Evolutionary conservation across 2,888 invertebrate genomes (phyloP).

Genomic region (Ochropleura plecta): DNA sequence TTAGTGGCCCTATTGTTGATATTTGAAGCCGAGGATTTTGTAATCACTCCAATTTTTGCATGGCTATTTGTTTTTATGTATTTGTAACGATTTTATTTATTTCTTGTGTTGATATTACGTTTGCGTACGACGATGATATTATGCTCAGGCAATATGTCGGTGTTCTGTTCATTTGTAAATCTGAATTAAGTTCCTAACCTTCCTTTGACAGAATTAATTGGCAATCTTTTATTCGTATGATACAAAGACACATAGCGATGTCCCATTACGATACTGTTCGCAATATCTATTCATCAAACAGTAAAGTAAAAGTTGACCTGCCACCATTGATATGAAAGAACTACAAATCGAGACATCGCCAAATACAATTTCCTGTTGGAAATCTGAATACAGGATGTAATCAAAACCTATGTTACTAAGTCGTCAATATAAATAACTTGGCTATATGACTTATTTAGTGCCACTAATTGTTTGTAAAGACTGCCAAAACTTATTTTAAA

Average conservation of each 20-base stretch:
- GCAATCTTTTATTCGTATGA: not conserved
- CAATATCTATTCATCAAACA: constrained; percentile 47
- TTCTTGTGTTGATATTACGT: not conserved
- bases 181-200: not conserved
- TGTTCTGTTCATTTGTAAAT: not conserved
- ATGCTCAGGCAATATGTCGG: not conserved
- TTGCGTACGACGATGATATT: too few species aligned
- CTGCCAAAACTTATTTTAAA: not conserved
- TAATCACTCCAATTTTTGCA: constrained; percentile 82
- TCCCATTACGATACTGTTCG: constrained; percentile 31
- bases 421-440: constrained; percentile 11
- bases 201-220: not conserved
- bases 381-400: constrained; percentile 58
- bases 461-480: not conserved
- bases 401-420: constrained; percentile 40
- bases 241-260: constrained; percentile 15
- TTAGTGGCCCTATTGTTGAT: constrained; percentile 84
- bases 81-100: constrained; percentile 44
- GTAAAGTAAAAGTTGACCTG: constrained; percentile 55
- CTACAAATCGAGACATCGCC: constrained; percentile 25
- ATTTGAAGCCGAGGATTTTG: constrained; percentile 82
- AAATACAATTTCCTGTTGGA: constrained; percentile 61
- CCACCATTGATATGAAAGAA: constrained; percentile 47
- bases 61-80: constrained; percentile 45
- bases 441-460: constrained; percentile 12